Base-by-base conservation (phyloP, 2,113 vertebrate genomes). In the Oxyruncus cristatus region DNA sequence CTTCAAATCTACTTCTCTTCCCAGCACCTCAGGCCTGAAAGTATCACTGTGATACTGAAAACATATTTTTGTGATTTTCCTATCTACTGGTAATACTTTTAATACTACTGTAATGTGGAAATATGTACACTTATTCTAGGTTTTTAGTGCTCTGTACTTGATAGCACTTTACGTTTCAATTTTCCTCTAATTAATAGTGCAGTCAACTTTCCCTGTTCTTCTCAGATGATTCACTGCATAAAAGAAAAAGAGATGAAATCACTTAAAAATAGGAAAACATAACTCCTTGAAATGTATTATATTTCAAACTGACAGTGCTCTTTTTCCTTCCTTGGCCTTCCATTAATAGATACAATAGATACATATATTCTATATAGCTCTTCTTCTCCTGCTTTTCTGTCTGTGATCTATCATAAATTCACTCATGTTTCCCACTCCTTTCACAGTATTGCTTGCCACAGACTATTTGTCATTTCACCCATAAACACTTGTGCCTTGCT, bases 101-200 rank as follows among this genome's bases (percentile, higher is more conserved):
- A 88, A 63, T 44, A 63, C 42, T 52, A 23, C 53, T 52, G 27
- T 62, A 86, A 93, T 65, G 75, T 81, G 79, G 79, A 83, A 86
- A 93, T 85, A 66, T 3, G 5, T 77, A 42, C 9, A 26, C 14
- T 89, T 82, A 46, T 30, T 72, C 75, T 21, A 52, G 56, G 28
- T 6, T 80, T 80, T 92, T 63, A 84, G 62, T 68, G 65, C 41
- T 78, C 55, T 77, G 47, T 86, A 53, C 49, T 75, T 92, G 39
- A 86, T 91, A 91, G 72, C 32, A 56, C 70, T 89, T 94, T 81
- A 63, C 84, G 59, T 80, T 92, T 95, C 83, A 81, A 46, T 92
- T 85, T 92, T 89, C 33, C 87, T 91, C 73, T 95, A 97, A 89
- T 92, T 93, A 87, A 88, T 89, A 92, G 56, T 78, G 53, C 77